phyloP scores from a whole-genome alignment of 2,797 vertebrate genomes.

The Lacerta agilis region DNA sequence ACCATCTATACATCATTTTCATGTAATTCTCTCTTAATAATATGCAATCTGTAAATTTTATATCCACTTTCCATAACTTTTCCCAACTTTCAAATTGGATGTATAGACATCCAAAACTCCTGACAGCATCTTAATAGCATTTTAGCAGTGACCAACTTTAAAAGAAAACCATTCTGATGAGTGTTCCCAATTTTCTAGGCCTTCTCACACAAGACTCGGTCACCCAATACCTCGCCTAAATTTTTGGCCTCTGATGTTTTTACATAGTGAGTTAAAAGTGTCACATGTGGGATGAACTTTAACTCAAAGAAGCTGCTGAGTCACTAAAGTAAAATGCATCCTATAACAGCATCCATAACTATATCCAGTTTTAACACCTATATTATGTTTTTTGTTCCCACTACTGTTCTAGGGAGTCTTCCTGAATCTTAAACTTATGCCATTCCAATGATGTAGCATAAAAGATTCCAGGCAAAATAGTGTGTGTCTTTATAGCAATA shows the following conservation, averaged over 20 bases:
- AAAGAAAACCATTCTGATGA: background rate
- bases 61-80: too few species aligned
- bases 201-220: background rate
- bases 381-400: background rate
- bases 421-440: conserved; percentile 1
- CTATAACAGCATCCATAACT: background rate
- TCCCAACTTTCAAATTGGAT: too few species aligned
- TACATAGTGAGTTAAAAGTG: background rate
- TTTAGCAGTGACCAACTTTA: too few species aligned
- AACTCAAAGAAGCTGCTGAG: background rate
- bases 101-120: too few species aligned
- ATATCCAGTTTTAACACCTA: background rate
- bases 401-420: background rate
- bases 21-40: too few species aligned
- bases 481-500: conserved; percentile 15
- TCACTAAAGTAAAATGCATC: background rate
- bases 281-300: too few species aligned
- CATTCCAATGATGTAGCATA: background rate
- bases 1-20: too few species aligned
- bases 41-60: too few species aligned
- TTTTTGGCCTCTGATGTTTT: background rate
- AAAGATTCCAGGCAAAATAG: background rate
- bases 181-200: background rate
- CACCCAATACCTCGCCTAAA: background rate
- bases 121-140: too few species aligned